Evolutionary conservation across 2,888 invertebrate genomes (phyloP).

Genomic region (Pristionchus exspectatus): DNA sequence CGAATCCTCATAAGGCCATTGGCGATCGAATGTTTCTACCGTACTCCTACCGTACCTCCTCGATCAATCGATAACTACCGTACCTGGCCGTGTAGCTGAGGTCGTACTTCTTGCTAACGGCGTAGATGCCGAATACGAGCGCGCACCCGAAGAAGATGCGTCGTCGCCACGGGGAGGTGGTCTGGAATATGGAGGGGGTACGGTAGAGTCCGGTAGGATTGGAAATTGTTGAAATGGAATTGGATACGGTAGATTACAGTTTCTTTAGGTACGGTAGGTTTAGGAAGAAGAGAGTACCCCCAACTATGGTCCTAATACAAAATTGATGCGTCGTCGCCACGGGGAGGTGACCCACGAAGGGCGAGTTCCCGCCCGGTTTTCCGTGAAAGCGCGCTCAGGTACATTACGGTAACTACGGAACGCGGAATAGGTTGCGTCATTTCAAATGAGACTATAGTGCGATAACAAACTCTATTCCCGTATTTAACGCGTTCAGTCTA

Average conservation of each 20-base stretch:
- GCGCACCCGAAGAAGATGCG: slow-evolving; percentile 60
- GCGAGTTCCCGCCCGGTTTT: too few relatives aligned
- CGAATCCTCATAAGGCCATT: too few relatives aligned
- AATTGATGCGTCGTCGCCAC: background rate
- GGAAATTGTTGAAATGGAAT: too few relatives aligned
- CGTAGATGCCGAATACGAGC: slow-evolving; percentile 61
- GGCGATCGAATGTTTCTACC: too few relatives aligned
- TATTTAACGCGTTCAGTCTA: too few relatives aligned
- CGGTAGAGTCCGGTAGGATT: background rate
- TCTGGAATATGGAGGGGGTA: slow-evolving; percentile 10
- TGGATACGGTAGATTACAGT: background rate
- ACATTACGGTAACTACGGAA: too few relatives aligned
- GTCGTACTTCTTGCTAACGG: slow-evolving; percentile 62
- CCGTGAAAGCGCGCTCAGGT: too few relatives aligned
- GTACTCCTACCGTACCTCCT: background rate
- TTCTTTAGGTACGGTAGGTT: background rate
- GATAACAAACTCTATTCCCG: too few relatives aligned
- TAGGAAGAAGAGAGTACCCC: too few relatives aligned
- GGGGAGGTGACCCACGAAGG: too few relatives aligned
- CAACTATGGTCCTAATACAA: background rate
- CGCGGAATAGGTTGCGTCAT: too few relatives aligned
- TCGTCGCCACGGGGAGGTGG: slow-evolving; percentile 57
- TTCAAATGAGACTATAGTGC: too few relatives aligned
- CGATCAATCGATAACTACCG: slow-evolving; percentile 4
- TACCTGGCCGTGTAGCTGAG: slow-evolving; percentile 60